phyloP scores from a whole-genome alignment of 2,797 vertebrate genomes.

The Darevskia nairensis region DNA sequence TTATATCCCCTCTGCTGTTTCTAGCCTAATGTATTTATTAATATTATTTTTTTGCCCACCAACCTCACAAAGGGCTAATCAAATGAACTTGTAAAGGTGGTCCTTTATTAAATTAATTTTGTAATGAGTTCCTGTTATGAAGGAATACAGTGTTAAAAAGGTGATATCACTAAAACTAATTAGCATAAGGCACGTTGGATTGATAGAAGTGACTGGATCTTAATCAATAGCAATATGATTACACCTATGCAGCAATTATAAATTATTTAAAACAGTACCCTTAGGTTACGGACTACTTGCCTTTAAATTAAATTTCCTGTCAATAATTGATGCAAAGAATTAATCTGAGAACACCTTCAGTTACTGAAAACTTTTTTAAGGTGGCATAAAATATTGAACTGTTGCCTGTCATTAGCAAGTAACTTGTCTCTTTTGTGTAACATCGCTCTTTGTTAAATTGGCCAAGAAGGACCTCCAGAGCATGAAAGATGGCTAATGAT shows the following conservation, averaged over 20 bases:
- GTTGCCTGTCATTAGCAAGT: slow-evolving; percentile 81
- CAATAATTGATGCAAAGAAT: slow-evolving; percentile 99
- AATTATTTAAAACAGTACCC: slow-evolving; percentile 96
- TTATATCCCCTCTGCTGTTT: slow-evolving; percentile 44
- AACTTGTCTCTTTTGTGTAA: slow-evolving; percentile 81
- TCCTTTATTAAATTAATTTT: slow-evolving; percentile 80
- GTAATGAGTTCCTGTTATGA: slow-evolving; percentile 81
- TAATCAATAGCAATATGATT: slow-evolving; percentile 99
- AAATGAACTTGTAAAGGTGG: slow-evolving; percentile 73
- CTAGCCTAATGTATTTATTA: slow-evolving; percentile 56
- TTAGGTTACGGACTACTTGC: slow-evolving; percentile 95
- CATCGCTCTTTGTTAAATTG: slow-evolving; percentile 78
- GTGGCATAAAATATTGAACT: slow-evolving; percentile 88
- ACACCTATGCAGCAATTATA: slow-evolving; percentile 90
- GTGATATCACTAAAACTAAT: slow-evolving; percentile 83
- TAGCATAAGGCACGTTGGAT: slow-evolving; percentile 89
- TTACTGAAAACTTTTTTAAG: slow-evolving; percentile 85
- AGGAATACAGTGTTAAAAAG: slow-evolving; percentile 84
- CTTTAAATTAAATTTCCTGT: slow-evolving; percentile 98
- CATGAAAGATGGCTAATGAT: slow-evolving; percentile 79
- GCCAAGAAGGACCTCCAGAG: slow-evolving; percentile 78
- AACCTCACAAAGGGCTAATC: slow-evolving; percentile 64
- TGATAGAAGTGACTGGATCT: slow-evolving; percentile 86
- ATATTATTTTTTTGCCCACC: slow-evolving; percentile 52
- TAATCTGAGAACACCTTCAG: slow-evolving; percentile 94